phyloP scores from a whole-genome alignment of 35 echinoderm and acorn worm species.

The Heliocidaris erythrogramma region DNA sequence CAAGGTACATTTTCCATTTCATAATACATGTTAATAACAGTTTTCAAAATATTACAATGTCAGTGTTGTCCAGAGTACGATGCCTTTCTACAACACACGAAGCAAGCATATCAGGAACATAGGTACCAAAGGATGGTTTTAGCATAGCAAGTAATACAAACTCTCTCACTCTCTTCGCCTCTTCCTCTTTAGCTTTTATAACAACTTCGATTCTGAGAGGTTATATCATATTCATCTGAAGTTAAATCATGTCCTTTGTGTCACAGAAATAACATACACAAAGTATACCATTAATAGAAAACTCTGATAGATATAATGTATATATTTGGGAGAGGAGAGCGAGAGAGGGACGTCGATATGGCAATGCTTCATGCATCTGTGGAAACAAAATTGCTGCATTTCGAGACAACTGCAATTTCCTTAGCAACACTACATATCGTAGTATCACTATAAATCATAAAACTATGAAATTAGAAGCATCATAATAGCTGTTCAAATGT shows the following conservation, averaged over 20 bases:
- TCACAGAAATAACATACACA: background rate
- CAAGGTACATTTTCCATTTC: background rate
- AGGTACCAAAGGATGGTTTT: background rate
- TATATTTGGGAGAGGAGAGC: background rate
- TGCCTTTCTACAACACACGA: constrained; percentile 25
- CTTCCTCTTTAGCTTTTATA: background rate
- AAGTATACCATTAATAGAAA: background rate
- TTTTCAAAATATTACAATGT: constrained; percentile 47
- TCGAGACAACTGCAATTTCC: background rate
- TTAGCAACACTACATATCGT: background rate
- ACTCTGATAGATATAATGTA: background rate
- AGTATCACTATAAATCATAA: background rate
- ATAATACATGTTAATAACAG: constrained; percentile 39
- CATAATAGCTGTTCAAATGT: background rate
- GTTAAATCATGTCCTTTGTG: background rate
- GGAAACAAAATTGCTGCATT: background rate
- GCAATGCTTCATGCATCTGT: background rate
- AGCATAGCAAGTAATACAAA: background rate
- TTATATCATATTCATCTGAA: background rate
- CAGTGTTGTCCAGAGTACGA: constrained; percentile 34
- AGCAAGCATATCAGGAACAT: constrained; percentile 15
- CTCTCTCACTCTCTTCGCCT: background rate
- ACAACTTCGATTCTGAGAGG: background rate
- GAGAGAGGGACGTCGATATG: background rate
- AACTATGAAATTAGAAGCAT: background rate